A percentile compares a stretch with the other conserved stretches of the same genome.
Conservation (phyloP, 2,113 vertebrate genomes). For the Neofelis nebulosa region DNA sequence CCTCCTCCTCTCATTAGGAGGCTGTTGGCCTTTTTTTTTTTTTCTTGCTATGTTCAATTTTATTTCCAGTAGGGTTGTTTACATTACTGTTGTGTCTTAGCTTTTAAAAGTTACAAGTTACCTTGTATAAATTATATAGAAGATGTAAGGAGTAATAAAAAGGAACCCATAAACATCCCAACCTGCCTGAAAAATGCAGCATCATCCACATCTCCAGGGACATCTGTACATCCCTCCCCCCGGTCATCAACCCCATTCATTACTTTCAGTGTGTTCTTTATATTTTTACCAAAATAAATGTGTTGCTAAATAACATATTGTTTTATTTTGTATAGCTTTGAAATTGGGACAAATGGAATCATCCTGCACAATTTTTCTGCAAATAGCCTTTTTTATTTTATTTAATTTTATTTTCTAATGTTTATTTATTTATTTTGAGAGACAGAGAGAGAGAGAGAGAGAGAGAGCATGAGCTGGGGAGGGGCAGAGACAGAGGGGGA, state of each 20-base stretch:
- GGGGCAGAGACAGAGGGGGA: too few relatives aligned
- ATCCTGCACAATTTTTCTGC: neutral
- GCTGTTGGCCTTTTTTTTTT: neutral
- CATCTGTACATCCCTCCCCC: neutral
- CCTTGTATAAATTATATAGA: neutral
- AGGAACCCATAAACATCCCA: neutral
- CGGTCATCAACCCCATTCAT: too few relatives aligned
- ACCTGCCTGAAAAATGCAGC: neutral
- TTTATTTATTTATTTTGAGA: too few relatives aligned
- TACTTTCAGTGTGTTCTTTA: neutral
- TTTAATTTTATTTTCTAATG: neutral
- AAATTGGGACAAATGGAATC: neutral
- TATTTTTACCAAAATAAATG: neutral
- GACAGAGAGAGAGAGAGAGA: too few relatives aligned
- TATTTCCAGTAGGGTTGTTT: neutral
- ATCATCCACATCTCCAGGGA: neutral
- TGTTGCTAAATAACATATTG: neutral
- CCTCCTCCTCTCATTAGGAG: neutral
- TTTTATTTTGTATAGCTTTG: neutral
- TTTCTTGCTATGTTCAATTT: neutral
- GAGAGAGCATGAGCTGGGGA: too few relatives aligned
- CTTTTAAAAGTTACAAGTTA: neutral
- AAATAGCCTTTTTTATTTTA: neutral
- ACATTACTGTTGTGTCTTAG: neutral
- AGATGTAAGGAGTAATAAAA: neutral